phyloP scores from a whole-genome alignment of 1,140 invertebrate genomes.

The Drosophila quadrilineata region DNA sequence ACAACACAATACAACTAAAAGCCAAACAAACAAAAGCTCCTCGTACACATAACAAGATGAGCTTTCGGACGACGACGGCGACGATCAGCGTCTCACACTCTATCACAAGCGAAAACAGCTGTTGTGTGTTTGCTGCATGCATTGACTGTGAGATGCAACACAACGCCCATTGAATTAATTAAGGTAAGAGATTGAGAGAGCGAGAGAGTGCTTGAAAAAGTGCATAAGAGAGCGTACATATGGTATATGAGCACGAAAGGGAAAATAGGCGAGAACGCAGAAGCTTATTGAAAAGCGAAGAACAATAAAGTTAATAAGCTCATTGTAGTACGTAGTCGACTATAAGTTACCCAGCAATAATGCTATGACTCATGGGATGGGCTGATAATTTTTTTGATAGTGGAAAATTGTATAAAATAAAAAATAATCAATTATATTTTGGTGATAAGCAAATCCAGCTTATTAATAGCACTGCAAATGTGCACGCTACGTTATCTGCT shows the following conservation, averaged over 20 bases:
- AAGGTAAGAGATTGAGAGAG: neutral
- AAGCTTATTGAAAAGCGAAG: neutral
- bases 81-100: slow-evolving; percentile 12
- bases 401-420: no score
- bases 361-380: no score
- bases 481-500: no score
- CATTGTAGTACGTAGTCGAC: no score
- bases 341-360: no score
- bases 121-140: slow-evolving; percentile 8
- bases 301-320: no score
- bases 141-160: neutral
- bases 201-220: no score
- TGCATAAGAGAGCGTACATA: neutral
- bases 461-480: no score
- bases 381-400: no score
- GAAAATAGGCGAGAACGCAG: neutral
- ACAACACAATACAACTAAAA: slow-evolving; percentile 17
- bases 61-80: slow-evolving; percentile 20
- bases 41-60: slow-evolving; percentile 12
- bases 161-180: slow-evolving; percentile 18
- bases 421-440: no score
- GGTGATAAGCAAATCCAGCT: no score
- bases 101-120: neutral
- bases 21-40: slow-evolving; percentile 20
- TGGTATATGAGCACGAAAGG: no score